Evolutionary conservation across 2,888 invertebrate species (phyloP).

Genomic region (Troilus luridus): DNA sequence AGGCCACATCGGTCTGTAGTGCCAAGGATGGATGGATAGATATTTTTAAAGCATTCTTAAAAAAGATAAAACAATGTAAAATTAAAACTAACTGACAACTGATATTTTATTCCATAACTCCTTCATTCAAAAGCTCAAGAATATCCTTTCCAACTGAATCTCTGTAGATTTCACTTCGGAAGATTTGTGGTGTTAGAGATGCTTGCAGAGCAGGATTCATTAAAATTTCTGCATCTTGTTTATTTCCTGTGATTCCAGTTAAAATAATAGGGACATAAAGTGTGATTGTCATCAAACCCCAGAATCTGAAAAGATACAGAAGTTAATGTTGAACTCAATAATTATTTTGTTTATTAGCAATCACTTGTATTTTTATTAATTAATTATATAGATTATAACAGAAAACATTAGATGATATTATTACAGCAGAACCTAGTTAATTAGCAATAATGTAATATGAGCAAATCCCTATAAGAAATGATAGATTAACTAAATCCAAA

Average conservation of each 20-base stretch:
- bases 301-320: not conserved
- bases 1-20: too few relatives aligned
- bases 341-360: not conserved
- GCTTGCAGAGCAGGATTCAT: not conserved
- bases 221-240: not conserved
- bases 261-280: not conserved
- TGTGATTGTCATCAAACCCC: not conserved
- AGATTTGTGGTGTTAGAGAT: not conserved
- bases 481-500: too few relatives aligned
- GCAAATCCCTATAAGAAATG: too few relatives aligned
- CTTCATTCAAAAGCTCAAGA: slow-evolving; percentile 2
- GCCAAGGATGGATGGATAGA: too few relatives aligned
- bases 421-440: too few relatives aligned
- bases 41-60: not conserved
- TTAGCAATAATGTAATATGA: too few relatives aligned
- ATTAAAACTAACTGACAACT: not conserved
- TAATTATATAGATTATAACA: too few relatives aligned
- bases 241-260: slow-evolving; percentile 1
- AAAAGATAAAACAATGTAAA: not conserved
- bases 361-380: not conserved
- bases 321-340: not conserved
- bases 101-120: not conserved
- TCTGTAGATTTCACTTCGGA: not conserved
- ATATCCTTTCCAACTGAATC: not conserved
- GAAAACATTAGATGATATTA: too few relatives aligned